These are phyloP conservation scores for Parotocinclus haroldoi DNA, from an alignment of 2,797 vertebrate species.

Conservation along the genomic window DNA sequence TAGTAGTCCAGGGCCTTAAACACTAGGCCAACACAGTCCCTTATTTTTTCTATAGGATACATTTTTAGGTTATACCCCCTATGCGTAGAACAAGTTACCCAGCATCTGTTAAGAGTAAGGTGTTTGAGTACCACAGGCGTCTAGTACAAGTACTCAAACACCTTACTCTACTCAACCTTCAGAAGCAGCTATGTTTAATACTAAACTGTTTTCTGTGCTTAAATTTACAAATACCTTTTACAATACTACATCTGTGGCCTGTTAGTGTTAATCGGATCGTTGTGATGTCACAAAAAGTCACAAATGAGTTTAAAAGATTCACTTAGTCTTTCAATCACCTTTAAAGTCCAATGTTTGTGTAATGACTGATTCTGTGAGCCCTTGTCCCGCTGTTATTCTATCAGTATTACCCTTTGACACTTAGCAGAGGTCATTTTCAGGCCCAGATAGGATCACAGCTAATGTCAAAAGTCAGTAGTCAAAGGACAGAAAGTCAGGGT, in stretches of 20 bases:
- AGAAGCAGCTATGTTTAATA: too few species aligned
- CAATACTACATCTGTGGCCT: neutral
- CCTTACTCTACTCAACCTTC: too few species aligned
- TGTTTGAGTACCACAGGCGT: too few species aligned
- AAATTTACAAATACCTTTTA: too few species aligned
- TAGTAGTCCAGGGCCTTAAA: too few species aligned
- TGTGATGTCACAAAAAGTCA: neutral
- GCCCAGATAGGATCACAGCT: constrained; percentile 42
- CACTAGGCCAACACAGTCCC: too few species aligned
- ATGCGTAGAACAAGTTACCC: too few species aligned
- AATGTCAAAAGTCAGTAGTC: constrained; percentile 46
- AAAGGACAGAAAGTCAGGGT: constrained; percentile 48
- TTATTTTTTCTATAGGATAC: too few species aligned
- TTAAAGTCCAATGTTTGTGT: constrained; percentile 11
- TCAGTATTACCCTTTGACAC: constrained; percentile 27
- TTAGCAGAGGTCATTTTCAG: constrained; percentile 22
- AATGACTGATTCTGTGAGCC: constrained; percentile 5
- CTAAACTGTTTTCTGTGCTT: too few species aligned
- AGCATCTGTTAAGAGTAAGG: too few species aligned
- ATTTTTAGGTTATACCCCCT: too few species aligned
- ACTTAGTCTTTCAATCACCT: neutral
- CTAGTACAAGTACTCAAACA: too few species aligned
- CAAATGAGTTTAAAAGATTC: neutral
- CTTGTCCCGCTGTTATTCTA: constrained; percentile 19
- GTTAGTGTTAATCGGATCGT: neutral